These are phyloP conservation scores for Epiperipatus broadwayi DNA, from an alignment of 2,888 invertebrate species.

Conservation along the genomic window DNA sequence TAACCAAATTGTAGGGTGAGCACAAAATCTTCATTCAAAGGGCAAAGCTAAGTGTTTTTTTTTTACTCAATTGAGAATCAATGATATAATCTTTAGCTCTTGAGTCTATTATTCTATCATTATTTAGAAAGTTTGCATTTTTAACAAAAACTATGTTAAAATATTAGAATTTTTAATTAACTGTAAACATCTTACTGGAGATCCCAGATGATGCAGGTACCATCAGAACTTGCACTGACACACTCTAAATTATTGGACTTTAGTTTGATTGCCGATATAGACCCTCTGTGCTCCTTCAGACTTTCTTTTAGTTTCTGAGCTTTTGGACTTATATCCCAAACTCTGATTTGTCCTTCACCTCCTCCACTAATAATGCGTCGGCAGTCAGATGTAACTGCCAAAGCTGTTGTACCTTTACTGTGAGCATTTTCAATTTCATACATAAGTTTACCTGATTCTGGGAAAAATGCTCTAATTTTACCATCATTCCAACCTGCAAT, in stretches of 20 bases:
- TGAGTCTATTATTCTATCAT: no score
- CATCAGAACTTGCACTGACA: constrained; percentile 73
- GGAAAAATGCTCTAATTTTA: constrained; percentile 28
- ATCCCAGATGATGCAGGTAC: constrained; percentile 84
- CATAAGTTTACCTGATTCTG: constrained; percentile 51
- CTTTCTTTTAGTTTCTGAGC: constrained; percentile 47
- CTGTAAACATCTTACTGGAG: constrained; percentile 47
- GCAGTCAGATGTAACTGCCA: constrained; percentile 51
- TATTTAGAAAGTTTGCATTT: no score
- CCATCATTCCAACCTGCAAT: constrained; percentile 33
- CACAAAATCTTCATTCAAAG: no score
- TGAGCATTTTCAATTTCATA: constrained; percentile 73
- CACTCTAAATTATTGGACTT: constrained; percentile 57
- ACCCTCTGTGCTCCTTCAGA: constrained; percentile 75
- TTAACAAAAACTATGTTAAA: no score
- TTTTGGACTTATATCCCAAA: constrained; percentile 49
- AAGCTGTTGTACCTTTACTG: constrained; percentile 65
- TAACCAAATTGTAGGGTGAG: no score
- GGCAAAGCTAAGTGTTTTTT: no score
- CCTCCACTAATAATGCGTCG: constrained; percentile 63
- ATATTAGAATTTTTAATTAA: no score
- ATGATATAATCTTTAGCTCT: no score
- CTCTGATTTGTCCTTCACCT: constrained; percentile 61
- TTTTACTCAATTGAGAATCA: no score
- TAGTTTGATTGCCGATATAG: constrained; percentile 60